phyloP scores from a whole-genome alignment of 2,888 invertebrate genomes.

The Drosophila suboccidentalis region DNA sequence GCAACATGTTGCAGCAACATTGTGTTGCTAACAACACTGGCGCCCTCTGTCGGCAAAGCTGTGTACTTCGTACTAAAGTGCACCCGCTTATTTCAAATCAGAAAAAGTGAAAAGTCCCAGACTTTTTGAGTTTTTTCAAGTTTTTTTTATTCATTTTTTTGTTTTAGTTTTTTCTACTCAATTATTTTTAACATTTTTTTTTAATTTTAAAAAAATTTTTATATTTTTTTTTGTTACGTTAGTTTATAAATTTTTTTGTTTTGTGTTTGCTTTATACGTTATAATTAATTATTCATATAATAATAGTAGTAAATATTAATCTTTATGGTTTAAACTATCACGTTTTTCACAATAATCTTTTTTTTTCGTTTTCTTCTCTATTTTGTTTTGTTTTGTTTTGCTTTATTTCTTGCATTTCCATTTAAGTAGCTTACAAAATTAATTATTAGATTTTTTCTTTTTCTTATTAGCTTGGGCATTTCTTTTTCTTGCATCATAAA shows the following conservation, averaged over 20 bases:
- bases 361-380: conserved; percentile 47
- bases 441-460: conserved; percentile 57
- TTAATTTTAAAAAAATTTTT: conserved; percentile 72
- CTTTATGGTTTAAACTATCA: conserved; percentile 82
- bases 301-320: conserved; percentile 80
- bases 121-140: conserved; percentile 70
- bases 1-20: conserved; percentile 44
- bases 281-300: conserved; percentile 81
- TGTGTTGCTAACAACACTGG: conserved; percentile 2
- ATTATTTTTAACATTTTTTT: conserved; percentile 79
- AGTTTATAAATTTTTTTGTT: conserved; percentile 67
- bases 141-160: conserved; percentile 80
- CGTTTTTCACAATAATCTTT: conserved; percentile 76
- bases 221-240: conserved; percentile 77
- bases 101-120: neutral
- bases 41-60: conserved; percentile 35
- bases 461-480: conserved; percentile 44
- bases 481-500: conserved; percentile 40
- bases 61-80: neutral
- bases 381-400: conserved; percentile 36
- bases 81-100: neutral
- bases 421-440: conserved; percentile 77
- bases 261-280: conserved; percentile 61
- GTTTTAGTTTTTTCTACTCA: conserved; percentile 76
- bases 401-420: conserved; percentile 57